Base-by-base conservation (phyloP, 2,888 invertebrate genomes). In the Eulithis prunata region DNA sequence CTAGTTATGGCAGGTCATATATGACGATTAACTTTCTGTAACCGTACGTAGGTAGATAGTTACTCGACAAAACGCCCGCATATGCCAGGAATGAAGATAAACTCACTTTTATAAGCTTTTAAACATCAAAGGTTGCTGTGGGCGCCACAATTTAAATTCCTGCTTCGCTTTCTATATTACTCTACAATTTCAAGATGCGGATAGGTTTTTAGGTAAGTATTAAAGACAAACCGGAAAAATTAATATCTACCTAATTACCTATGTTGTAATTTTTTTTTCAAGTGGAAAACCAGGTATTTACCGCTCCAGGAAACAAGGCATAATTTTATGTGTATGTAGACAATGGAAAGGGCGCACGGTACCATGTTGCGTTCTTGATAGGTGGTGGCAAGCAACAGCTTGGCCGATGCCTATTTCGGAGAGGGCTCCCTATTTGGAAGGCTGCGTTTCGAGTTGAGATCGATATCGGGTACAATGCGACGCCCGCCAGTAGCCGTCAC, bases 391-490 rank as follows among this genome's bases (percentile, higher is more conserved):
- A 72, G 65, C 79, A 79, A 78, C 80, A 77, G 78, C 78, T 72
- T 74, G 80, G 77, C 78, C 84, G 82, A 80, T 88, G 85, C 93
- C 93, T 90, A 92, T 92, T 92, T 92, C 81, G 91, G 91, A 87
- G 79, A 80, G 74, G 79, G 71, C 91, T 64, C 66, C 93, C 87
- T 91, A 93, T 93, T 92, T 87, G 93, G 93, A 91, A 93, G 84
- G 86, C 92, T 93, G 91, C 82, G 82, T 79, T 84, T 85, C 91
- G 85, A 88, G 89, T 85, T 81, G 82, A 81, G 89, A 90, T 91
- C 87, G 80, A 85, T 89, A 91, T 90, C 90, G 80, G 78, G 66
- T 47, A 79, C 80, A 80, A 78, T 76, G 78, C 80, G 83, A 77
- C 80, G 82, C 82, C 78, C 81, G 83, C 85, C 90, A 86, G 69